Evolutionary conservation across 64 coral and sea anemone genomes (phyloP).

Genomic region (Actinia tenebrosa): DNA sequence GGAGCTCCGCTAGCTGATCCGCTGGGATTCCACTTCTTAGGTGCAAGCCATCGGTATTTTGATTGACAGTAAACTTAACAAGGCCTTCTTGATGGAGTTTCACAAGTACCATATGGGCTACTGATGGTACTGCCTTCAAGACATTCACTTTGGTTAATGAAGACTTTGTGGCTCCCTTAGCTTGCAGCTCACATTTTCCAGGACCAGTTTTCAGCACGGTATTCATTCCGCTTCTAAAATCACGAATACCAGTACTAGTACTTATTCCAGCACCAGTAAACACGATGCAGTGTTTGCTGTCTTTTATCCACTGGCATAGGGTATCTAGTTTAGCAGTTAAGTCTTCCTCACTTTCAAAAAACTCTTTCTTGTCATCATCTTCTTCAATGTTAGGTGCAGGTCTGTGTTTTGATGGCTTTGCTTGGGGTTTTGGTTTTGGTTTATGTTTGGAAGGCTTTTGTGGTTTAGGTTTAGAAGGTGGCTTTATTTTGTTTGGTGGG

Average conservation of each 20-base stretch:
- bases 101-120: constrained; percentile 85
- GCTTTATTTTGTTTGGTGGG: neutral
- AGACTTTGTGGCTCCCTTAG: constrained; percentile 30
- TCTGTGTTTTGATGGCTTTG: constrained; percentile 5
- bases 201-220: constrained; percentile 74
- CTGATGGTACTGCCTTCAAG: constrained; percentile 61
- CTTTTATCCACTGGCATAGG: constrained; percentile 65
- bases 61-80: constrained; percentile 69
- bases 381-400: constrained; percentile 57
- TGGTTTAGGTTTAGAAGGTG: neutral
- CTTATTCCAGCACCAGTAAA: constrained; percentile 87
- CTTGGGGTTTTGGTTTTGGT: neutral
- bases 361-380: constrained; percentile 77
- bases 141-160: constrained; percentile 14
- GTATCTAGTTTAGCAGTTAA: constrained; percentile 51
- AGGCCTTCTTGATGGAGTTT: constrained; percentile 78
- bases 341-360: constrained; percentile 52
- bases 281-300: constrained; percentile 68
- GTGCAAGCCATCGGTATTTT: constrained; percentile 66
- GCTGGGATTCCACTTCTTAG: constrained; percentile 46
- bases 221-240: constrained; percentile 70
- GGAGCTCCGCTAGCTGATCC: neutral
- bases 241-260: constrained; percentile 75
- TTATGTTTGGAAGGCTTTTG: neutral
- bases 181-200: constrained; percentile 68